Evolutionary conservation across 2,888 invertebrate genomes (phyloP), one percentile per base, ranked within the genome.

Genomic region (Spialia ferax): DNA sequence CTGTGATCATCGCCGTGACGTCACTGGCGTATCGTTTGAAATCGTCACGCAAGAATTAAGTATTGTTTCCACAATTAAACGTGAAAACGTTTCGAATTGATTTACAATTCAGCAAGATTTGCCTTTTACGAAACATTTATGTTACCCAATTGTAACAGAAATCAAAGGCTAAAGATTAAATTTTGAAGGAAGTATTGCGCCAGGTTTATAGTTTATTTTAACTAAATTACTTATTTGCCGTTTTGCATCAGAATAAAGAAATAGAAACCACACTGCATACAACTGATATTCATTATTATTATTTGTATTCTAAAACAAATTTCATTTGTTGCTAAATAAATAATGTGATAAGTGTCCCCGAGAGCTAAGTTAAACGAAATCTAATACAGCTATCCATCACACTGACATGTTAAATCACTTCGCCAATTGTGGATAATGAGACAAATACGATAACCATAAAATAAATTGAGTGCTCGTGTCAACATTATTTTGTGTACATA

Each of bases 391-490:
- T 7, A 45, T 45, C 45, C 18, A 45, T 45, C 45, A 45, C 45
- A 45, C 10, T 45, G 45, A 15, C 15, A n/a, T 20, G 52, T 11
- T 32, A 61, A 59, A 63, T 59, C 66, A 66, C 68, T 69, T 73
- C 68, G 71, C 55, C 68, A 68, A 71, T 74, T 71, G 63, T 68
- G 62, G 26, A 35, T 66, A 48, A 62, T 38, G 38, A 48, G 38
- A 26, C 56, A 48, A 66, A 71, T 66, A 65, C 50, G 48, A 50
- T 78, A 71, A 76, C 79, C 73, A 76, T 74, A 77, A 77, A 83
- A 84, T 78, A 81, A n/a, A 83, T 78, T 74, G 76, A 75, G 74
- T 71, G 73, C 77, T 75, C 84, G 76, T 83, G 86, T 86, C 86
- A 85, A 86, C 84, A 84, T 84, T 78, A 76, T 80, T 82, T 75